phyloP scores from a whole-genome alignment of 1,140 invertebrate genomes.

The Cydia fagiglandana region DNA sequence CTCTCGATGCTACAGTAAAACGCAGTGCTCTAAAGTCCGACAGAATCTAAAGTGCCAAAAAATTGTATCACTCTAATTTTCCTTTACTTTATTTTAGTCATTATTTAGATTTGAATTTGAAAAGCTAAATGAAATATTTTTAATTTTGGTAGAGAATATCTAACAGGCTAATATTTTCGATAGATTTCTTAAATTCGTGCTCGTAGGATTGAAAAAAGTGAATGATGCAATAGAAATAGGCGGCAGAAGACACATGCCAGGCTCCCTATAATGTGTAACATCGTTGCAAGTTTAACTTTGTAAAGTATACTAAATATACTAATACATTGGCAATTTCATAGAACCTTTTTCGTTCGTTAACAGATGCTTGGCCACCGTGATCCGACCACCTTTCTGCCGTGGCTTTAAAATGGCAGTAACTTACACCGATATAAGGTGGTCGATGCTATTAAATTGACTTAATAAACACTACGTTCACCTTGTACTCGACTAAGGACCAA shows the following conservation, averaged over 20 bases:
- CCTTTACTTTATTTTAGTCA: slow-evolving; percentile 4
- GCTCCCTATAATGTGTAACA: background rate
- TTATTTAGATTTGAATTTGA: slow-evolving; percentile 8
- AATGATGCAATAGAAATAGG: background rate
- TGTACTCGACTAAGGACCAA: background rate
- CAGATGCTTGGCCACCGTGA: background rate
- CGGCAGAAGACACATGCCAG: background rate
- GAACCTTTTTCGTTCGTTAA: background rate
- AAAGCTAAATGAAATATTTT: slow-evolving; percentile 11
- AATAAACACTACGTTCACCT: background rate
- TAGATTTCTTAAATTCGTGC: background rate
- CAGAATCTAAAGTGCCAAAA: slow-evolving; percentile 23
- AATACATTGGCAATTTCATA: slow-evolving; percentile 10
- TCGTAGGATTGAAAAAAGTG: background rate
- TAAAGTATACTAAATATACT: background rate
- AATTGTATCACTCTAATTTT: slow-evolving; percentile 6
- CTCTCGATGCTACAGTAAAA: background rate
- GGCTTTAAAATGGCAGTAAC: background rate
- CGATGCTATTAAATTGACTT: background rate
- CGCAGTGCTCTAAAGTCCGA: slow-evolving; percentile 26
- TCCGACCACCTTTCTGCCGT: background rate
- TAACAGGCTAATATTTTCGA: background rate
- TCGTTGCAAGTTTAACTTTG: background rate
- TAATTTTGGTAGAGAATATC: background rate
- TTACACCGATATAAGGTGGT: background rate